phyloP scores from a whole-genome alignment of 2,888 invertebrate species.

The Eupithecia inturbata region DNA sequence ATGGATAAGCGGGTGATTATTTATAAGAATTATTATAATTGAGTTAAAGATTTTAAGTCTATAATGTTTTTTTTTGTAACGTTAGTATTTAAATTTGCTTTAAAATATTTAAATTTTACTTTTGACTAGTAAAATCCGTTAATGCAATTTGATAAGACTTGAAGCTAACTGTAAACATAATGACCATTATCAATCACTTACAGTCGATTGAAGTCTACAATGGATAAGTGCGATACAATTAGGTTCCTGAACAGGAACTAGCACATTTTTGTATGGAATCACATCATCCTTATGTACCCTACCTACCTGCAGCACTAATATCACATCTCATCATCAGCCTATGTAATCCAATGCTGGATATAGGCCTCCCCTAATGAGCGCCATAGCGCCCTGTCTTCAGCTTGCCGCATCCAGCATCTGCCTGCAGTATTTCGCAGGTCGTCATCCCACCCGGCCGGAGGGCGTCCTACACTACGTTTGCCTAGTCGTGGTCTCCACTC shows the following conservation, averaged over 20 bases:
- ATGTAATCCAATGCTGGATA: no score
- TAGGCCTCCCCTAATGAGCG: no score
- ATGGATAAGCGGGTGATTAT: background rate
- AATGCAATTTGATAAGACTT: background rate
- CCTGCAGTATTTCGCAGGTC: no score
- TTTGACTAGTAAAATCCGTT: constrained; percentile 7
- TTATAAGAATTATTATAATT: background rate
- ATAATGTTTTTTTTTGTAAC: background rate
- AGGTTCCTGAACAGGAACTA: background rate
- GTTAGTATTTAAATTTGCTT: background rate
- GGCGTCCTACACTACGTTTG: no score
- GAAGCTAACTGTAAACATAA: constrained; percentile 1
- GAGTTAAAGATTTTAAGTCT: background rate
- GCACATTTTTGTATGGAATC: background rate
- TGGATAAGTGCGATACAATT: background rate
- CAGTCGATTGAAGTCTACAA: background rate
- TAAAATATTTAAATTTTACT: background rate
- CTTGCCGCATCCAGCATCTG: no score
- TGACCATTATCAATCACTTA: constrained; percentile 8
- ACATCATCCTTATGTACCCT: background rate
- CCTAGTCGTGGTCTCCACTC: no score
- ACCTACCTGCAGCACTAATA: no score
- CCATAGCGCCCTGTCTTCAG: no score
- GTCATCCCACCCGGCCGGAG: no score
- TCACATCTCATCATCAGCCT: no score